A percentile compares a stretch with the other conserved stretches of the same genome.
These are phyloP conservation scores for Salvelinus alpinus DNA, from an alignment of 2,113 vertebrate genomes.

Conservation along the genomic window DNA sequence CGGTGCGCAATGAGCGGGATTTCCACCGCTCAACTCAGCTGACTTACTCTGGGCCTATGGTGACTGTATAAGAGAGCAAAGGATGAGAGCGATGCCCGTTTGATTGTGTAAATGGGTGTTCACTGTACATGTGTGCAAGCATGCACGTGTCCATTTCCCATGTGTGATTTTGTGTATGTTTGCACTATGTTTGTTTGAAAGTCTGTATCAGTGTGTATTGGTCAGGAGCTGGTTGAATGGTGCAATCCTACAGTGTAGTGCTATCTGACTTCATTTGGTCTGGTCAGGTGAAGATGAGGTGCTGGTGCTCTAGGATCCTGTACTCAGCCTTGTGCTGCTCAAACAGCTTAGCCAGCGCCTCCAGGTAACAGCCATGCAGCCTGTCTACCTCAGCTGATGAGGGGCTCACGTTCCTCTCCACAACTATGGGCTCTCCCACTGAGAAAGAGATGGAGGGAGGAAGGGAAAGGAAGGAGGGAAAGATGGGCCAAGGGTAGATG, in stretches of 20 bases:
- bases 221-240: background rate
- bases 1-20: no score
- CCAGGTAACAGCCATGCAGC: constrained; percentile 29
- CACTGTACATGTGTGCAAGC: background rate
- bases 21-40: no score
- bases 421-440: constrained; percentile 39
- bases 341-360: constrained; percentile 32
- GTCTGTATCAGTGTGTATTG: constrained; percentile 1
- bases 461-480: background rate
- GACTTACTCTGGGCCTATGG: no score
- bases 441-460: background rate
- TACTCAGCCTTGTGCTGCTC: constrained; percentile 37
- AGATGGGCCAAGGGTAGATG: no score
- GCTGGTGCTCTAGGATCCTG: constrained; percentile 38
- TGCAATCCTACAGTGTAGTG: background rate
- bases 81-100: background rate
- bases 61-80: background rate
- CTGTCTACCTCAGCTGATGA: constrained; percentile 33
- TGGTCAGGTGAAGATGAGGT: constrained; percentile 15
- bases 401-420: constrained; percentile 24
- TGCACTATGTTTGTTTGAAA: background rate
- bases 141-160: no score
- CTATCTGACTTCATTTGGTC: background rate
- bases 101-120: background rate
- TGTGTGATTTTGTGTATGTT: no score